Evolutionary conservation across 2,797 vertebrate species (phyloP), one percentile per base, ranked within the genome.

Genomic region (Manis javanica): DNA sequence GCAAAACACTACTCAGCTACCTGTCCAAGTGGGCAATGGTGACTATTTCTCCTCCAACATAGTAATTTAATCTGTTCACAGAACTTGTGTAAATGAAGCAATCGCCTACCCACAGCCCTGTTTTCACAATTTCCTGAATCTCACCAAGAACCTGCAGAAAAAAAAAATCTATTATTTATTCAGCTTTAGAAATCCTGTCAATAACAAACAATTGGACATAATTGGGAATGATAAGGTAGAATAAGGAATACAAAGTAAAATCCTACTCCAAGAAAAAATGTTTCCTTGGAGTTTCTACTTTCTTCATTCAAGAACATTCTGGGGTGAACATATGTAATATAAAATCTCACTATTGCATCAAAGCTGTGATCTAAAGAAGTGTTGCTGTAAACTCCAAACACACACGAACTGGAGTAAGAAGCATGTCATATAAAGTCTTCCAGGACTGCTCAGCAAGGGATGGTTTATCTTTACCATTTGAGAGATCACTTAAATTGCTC

Each of bases 81-180:
- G 99, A 99, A 98, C 99, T 99, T 97, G 99, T 99, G 98, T 99
- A 99, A 98, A 99, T 99, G 98, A 99, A 99, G 98, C 99, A 99
- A 98, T 99, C 99, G 5, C 99, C 99, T 0, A 99, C 99, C 99
- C 99, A 99, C 74, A 99, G 98, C 6, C 99, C 99, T 8, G 99
- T 99, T 98, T 99, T 99, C 86, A 99, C 99, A 68, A 99, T 99
- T 98, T 99, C 99, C 98, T 99, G 99, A 98, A 99, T 99, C 98
- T 99, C 99, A 97, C 99, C 99, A 92, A 99, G 99, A 97, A 99
- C 99, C 99, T 99, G 96, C 15, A 97, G 42, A 79, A 59, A 86
- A 14, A 91, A 39, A 75, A 57, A 78, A 46, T 72, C 59, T 51
- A 59, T 68, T 75, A 91, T 42, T 94, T 77, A 83, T 23, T 34